Conservation (phyloP, 2,113 vertebrate species). For the Mesitornis unicolor region DNA sequence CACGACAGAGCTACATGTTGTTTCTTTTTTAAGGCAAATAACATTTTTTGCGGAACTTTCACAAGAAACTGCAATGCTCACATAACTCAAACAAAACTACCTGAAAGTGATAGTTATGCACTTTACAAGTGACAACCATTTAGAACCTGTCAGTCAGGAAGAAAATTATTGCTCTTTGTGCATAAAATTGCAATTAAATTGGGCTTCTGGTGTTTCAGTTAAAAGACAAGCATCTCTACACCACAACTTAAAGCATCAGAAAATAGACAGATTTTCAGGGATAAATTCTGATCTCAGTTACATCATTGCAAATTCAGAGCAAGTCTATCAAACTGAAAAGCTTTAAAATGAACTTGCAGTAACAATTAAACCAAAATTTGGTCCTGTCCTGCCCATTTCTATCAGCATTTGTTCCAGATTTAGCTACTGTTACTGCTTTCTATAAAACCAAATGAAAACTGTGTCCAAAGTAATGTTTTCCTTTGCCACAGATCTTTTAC, state of each 20-base stretch:
- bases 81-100: slow-evolving; percentile 40
- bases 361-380: neutral
- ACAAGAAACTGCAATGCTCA: neutral
- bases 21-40: neutral
- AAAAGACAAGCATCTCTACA: slow-evolving; percentile 25
- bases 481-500: neutral
- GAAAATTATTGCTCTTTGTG: slow-evolving; percentile 58
- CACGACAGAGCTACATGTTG: neutral
- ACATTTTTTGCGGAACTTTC: neutral
- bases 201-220: slow-evolving; percentile 39
- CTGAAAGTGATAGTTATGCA: slow-evolving; percentile 59
- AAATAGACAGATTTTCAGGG: neutral
- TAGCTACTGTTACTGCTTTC: neutral
- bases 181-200: slow-evolving; percentile 61
- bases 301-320: neutral
- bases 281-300: neutral
- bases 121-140: slow-evolving; percentile 62
- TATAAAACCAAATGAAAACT: neutral
- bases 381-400: neutral
- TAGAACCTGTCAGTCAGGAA: slow-evolving; percentile 52
- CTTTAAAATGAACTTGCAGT: neutral
- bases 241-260: slow-evolving; percentile 16
- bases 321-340: neutral
- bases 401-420: neutral
- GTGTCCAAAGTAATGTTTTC: neutral